A percentile compares a stretch with the other conserved stretches of the same genome.
These are phyloP conservation scores for Coptodon rendalli DNA, from an alignment of 2,113 vertebrate genomes.

Conservation along the genomic window DNA sequence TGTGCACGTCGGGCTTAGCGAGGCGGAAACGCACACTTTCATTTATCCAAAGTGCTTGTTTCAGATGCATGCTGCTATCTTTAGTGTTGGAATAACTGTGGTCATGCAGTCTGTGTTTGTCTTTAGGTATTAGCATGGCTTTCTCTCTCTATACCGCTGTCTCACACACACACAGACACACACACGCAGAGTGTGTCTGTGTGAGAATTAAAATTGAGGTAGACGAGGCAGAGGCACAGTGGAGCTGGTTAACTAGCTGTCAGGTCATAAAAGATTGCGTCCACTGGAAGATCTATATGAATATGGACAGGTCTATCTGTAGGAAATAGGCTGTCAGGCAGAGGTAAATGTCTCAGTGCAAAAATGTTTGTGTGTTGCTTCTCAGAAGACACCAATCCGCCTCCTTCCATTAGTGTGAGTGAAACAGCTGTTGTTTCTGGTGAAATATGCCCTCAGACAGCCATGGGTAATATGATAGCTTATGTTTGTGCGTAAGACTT, in stretches of 20 bases:
- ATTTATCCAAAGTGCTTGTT: neutral
- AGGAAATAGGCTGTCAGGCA: slow-evolving; percentile 42
- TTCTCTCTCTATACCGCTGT: neutral
- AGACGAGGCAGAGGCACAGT: slow-evolving; percentile 2
- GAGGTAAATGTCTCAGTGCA: neutral
- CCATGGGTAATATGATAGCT: neutral
- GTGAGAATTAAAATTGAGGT: slow-evolving; percentile 23
- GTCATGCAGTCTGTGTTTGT: neutral
- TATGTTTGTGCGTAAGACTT: neutral
- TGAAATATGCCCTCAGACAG: neutral
- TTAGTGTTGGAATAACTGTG: neutral
- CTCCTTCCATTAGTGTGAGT: neutral
- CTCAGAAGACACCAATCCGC: neutral
- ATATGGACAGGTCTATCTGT: slow-evolving; percentile 59
- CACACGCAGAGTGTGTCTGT: neutral
- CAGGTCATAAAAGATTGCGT: slow-evolving; percentile 40
- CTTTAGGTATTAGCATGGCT: neutral
- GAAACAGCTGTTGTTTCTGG: neutral
- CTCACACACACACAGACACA: neutral
- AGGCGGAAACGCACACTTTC: neutral
- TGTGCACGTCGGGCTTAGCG: neutral
- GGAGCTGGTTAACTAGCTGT: slow-evolving; percentile 51
- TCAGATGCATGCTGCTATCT: neutral
- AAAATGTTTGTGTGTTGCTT: neutral
- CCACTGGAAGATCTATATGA: slow-evolving; percentile 21